Conservation (phyloP, 1,140 invertebrate species). For the Drosophila auraria region DNA sequence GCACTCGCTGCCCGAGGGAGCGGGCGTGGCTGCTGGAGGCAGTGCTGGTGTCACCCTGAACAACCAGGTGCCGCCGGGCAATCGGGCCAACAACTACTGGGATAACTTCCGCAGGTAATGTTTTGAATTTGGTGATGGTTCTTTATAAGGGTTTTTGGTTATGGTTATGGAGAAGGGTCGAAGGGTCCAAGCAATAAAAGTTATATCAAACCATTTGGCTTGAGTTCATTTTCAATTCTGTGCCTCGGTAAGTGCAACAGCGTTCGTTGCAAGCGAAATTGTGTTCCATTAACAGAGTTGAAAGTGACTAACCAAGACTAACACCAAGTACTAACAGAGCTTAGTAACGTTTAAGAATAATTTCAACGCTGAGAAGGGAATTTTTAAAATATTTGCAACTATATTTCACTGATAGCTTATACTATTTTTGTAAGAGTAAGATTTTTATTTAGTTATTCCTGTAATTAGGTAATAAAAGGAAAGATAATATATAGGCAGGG, state of each 20-base stretch:
- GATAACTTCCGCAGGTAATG: conserved; percentile 95
- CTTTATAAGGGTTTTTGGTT: conserved; percentile 10
- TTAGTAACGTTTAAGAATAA: not conserved
- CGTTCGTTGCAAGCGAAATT: not conserved
- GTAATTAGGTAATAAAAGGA: no score
- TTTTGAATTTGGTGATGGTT: conserved; percentile 34
- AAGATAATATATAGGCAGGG: no score
- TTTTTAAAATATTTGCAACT: no score
- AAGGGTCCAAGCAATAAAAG: conserved; percentile 44
- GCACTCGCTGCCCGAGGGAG: conserved; percentile 62
- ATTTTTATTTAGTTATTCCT: no score
- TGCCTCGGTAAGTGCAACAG: conserved; percentile 48
- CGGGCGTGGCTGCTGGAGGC: conserved; percentile 28
- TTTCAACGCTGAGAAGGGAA: not conserved
- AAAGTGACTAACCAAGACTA: conserved; percentile 53
- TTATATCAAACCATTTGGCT: conserved; percentile 30
- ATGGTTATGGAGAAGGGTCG: not conserved
- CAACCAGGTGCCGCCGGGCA: conserved; percentile 94
- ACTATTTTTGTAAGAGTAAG: no score
- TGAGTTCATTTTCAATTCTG: conserved; percentile 53
- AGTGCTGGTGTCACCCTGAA: conserved; percentile 87
- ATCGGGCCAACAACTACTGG: conserved; percentile 95
- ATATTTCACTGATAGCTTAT: no score
- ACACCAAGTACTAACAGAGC: conserved; percentile 1
- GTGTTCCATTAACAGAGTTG: conserved; percentile 50